A percentile compares a stretch with the other conserved stretches of the same genome.
These are phyloP conservation scores for Actinernus sp. DNA, from an alignment of 92 coral and sea anemone species.

Conservation along the genomic window DNA sequence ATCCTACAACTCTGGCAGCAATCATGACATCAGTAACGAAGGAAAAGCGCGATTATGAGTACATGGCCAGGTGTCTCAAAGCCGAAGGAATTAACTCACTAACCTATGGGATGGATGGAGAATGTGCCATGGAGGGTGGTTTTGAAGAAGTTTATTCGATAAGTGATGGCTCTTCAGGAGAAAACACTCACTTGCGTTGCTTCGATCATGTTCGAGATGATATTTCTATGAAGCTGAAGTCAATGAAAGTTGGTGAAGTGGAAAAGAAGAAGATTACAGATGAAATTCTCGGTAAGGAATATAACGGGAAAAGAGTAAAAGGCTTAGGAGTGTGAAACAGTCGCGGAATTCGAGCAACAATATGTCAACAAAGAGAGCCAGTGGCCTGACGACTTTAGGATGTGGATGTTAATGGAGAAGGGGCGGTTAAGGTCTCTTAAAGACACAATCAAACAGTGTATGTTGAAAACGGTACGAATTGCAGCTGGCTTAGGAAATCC, in stretches of 20 bases:
- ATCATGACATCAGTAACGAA: conserved; percentile 61
- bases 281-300: conserved; percentile 43
- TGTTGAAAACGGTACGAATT: conserved; percentile 53
- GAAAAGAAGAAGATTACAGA: conserved; percentile 16
- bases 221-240: conserved; percentile 14
- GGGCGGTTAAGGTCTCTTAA: conserved; percentile 37
- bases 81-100: conserved; percentile 24
- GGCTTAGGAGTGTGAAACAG: conserved; percentile 48
- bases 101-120: conserved; percentile 58
- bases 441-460: conserved; percentile 49
- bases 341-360: conserved; percentile 29
- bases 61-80: conserved; percentile 32
- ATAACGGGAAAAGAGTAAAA: conserved; percentile 14
- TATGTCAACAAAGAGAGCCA: conserved; percentile 18
- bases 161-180: conserved; percentile 9
- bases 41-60: conserved; percentile 53
- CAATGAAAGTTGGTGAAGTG: conserved; percentile 2
- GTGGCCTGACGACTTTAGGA: conserved; percentile 50
- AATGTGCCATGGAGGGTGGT: conserved; percentile 46
- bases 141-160: conserved; percentile 49
- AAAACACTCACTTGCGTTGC: conserved; percentile 58
- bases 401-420: conserved; percentile 27
- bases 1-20: conserved; percentile 48
- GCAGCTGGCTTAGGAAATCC: conserved; percentile 64
- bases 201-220: conserved; percentile 55